Base-by-base conservation (phyloP, 2,113 vertebrate genomes). In the Empidonax traillii region DNA sequence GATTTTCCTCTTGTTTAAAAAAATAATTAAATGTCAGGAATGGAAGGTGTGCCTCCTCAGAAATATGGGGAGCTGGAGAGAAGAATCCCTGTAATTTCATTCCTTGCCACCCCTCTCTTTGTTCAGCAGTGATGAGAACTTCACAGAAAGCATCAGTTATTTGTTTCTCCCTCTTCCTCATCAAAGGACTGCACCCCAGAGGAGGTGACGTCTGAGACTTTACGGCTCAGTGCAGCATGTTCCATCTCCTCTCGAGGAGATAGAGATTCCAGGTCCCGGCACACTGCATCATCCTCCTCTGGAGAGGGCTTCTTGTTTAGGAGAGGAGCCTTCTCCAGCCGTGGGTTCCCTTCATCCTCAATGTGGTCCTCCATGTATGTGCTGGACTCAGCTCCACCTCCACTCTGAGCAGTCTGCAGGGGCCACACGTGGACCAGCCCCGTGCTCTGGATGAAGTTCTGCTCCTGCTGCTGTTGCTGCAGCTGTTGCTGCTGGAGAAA, bases 181-280 rank as follows among this genome's bases (percentile, higher is more conserved):
- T 99, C 99, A 86, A 99, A 98, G 24, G 98, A 99, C 95, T 99
- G 99, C 94, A 98, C 98, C 27, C 98, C 98, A 75, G 98, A 98
- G 41, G 98, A 98, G 67, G 98, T 98, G 96, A 99, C 98, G 43
- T 99, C 99, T 65, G 98, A 99, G 90, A 98, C 97, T 97, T 99
- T 99, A 93, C 99, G 98, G 96, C 99, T 99, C 84, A 98, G 98
- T 59, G 98, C 98, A 81, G 97, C 97, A 95, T 98, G 97, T 94
- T 99, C 99, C 2, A 98, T 98, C 30, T 99, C 98, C 94, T 99
- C 99, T 89, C 98, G 98, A 82, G 99, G 98, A 94, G 98, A 99
- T 82, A 99, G 97, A 2, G 98, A 98, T 97, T 99, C 99, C 83
- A 98, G 97, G 97, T 99, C 99, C 97, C 99, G 98, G 95, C 98